Evolutionary conservation across 2,888 invertebrate genomes (phyloP).

Genomic region (Gibbula magus): DNA sequence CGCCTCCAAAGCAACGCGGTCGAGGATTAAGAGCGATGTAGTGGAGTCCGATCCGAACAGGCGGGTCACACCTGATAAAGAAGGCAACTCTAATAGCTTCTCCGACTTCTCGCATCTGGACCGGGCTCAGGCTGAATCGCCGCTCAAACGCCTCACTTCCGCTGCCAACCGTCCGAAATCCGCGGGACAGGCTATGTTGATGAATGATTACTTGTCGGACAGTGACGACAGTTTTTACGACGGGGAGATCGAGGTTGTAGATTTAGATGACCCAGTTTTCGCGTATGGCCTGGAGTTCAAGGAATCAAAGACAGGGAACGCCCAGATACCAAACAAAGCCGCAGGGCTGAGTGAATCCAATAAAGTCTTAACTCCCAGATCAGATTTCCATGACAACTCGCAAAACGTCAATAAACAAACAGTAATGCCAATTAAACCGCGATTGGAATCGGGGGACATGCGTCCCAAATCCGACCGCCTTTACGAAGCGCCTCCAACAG

Average conservation of each 20-base stretch:
- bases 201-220: neutral
- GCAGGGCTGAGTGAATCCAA: neutral
- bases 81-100: neutral
- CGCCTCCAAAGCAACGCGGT: too few relatives aligned
- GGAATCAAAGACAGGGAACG: neutral
- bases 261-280: constrained; percentile 14
- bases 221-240: constrained; percentile 15
- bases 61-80: too few relatives aligned
- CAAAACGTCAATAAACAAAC: constrained; percentile 1
- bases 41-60: too few relatives aligned
- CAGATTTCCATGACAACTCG: neutral
- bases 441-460: neutral
- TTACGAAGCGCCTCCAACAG: neutral
- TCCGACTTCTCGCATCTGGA: neutral
- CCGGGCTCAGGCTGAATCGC: neutral
- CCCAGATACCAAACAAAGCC: neutral
- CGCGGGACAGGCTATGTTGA: neutral
- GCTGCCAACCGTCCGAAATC: neutral
- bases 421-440: neutral
- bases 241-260: constrained; percentile 1
- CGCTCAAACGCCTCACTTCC: neutral
- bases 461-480: neutral
- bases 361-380: neutral
- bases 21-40: too few relatives aligned
- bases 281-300: neutral